phyloP scores from a whole-genome alignment of 2,113 vertebrate genomes.

The Spea bombifrons region DNA sequence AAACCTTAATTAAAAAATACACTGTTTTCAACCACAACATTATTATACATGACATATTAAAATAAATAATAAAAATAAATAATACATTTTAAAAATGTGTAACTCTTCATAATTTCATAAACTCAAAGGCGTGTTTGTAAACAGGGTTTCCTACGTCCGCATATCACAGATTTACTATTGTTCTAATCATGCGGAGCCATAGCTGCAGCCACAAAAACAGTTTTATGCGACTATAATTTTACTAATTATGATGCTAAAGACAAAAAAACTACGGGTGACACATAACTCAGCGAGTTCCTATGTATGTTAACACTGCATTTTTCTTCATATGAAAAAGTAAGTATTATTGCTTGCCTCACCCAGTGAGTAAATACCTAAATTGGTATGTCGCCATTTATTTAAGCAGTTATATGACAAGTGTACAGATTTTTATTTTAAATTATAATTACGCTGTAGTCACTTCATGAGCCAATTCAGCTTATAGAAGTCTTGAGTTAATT shows the following conservation, averaged over 20 bases:
- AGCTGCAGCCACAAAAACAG: not conserved
- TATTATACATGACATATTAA: no score
- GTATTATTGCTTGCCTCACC: conserved; percentile 36
- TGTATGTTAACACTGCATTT: not conserved
- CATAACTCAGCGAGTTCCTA: conserved; percentile 31
- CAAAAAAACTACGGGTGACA: conserved; percentile 21
- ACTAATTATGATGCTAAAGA: conserved; percentile 17
- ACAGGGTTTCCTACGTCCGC: no score
- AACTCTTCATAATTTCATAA: no score
- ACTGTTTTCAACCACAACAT: no score
- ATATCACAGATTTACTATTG: no score
- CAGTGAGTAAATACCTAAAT: conserved; percentile 41
- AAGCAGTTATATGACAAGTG: conserved; percentile 31
- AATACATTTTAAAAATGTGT: no score
- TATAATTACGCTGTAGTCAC: conserved; percentile 31
- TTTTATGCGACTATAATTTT: not conserved
- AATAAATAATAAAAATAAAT: no score
- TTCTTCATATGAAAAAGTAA: conserved; percentile 27
- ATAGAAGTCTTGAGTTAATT: conserved; percentile 23
- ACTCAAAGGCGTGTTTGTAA: no score
- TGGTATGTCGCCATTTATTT: conserved; percentile 32
- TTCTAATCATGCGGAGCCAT: not conserved
- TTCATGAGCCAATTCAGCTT: conserved; percentile 29
- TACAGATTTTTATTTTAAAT: conserved; percentile 34
- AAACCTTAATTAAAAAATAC: no score